Base-by-base conservation (phyloP, 1,140 invertebrate genomes). In the Tetramorium parvispinum region DNA sequence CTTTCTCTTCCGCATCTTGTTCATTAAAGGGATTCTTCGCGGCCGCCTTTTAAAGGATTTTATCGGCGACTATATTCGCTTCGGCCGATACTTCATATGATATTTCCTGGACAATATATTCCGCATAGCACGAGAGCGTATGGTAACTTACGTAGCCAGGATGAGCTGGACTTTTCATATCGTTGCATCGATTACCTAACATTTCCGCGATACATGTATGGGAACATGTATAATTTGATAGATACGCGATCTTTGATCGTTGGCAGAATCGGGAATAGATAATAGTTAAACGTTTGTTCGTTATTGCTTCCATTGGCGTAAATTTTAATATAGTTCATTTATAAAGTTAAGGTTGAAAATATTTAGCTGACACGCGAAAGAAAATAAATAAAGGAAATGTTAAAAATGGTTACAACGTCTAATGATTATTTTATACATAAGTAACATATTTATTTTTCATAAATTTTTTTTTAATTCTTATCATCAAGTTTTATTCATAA, bases 1-100 rank as follows among this genome's bases (percentile, higher is more conserved):
- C 79, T 79, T 85, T 85, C 78, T 61, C 66, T 73, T 57, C 6
- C 37, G 46, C 49, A 55, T 49, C 43, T 6, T 68, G 43, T 86
- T 89, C 85, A 65, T 83, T 89, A 82, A 27, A 18, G 53, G 46
- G 16, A 18, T 51, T 53, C 51, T 27, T 65, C 37, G 21, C 37
- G 3, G 10, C 8, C 10, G n/a, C 8, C 3, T 24, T 55, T 51
- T 40, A 27, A 4, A 40, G 21, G 27, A 55, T 18, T 85, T 76
- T 76, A 59, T 82, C 27, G 24, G 0, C 1, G 18, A 61, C 43
- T 71, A 59, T 71, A 59, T 63, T 13, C 51, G 51, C 51, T 7
- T 53, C 13, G 51, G 16, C 55, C 11, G 43, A 21, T 61, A 61
- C 27, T 18, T 75, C 18, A 7, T 32, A 32, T n/a, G 11, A 75